Conservation (phyloP, 2,113 vertebrate species). For the Lepus europaeus region DNA sequence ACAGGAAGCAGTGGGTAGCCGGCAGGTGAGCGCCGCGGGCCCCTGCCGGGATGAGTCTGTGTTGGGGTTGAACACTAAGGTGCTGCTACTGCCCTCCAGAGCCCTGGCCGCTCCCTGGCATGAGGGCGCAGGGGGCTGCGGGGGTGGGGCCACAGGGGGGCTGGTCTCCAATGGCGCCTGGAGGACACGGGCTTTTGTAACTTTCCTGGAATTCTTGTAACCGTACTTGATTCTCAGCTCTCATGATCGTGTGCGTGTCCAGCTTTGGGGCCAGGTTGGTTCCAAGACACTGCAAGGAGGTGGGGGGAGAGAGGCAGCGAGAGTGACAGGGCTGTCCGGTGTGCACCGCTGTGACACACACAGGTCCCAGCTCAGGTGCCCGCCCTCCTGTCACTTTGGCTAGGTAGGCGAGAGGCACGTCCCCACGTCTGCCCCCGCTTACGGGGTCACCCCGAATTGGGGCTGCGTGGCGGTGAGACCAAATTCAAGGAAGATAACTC, state of each 20-base stretch:
- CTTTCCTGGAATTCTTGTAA: slow-evolving; percentile 10
- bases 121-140: background rate
- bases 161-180: background rate
- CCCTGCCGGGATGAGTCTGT: background rate
- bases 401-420: background rate
- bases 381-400: fast-evolving
- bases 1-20: background rate
- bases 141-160: background rate
- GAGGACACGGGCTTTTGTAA: background rate
- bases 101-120: background rate
- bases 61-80: background rate
- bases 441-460: fast-evolving
- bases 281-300: background rate
- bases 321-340: background rate
- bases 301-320: no score
- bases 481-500: background rate
- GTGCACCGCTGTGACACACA: background rate
- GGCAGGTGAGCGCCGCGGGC: background rate
- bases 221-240: slow-evolving; percentile 61
- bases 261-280: background rate
- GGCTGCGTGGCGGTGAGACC: background rate
- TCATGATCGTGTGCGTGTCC: background rate
- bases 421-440: fast-evolving
- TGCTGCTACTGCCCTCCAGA: slow-evolving; percentile 1
- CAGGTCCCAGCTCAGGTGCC: background rate